A percentile compares a stretch with the other conserved stretches of the same genome.
Conservation (phyloP, 2,888 invertebrate species). For the Xanthorhoe designata region DNA sequence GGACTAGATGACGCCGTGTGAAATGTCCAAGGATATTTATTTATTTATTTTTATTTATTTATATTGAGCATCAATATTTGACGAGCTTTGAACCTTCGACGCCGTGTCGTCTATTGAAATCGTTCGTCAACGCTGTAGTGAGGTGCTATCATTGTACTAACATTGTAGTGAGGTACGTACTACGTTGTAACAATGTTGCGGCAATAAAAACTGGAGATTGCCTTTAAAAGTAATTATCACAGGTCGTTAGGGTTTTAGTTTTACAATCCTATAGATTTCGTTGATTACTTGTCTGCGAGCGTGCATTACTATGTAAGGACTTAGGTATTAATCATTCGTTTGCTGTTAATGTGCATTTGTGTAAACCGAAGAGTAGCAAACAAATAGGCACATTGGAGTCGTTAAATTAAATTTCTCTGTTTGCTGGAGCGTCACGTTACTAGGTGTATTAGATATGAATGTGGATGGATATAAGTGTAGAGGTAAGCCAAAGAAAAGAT, state of each 20-base stretch:
- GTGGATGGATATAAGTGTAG: too few species aligned
- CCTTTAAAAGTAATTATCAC: background rate
- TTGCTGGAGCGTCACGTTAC: too few species aligned
- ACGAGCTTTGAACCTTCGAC: constrained; percentile 21
- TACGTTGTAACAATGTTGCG: constrained; percentile 18
- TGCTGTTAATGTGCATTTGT: too few species aligned
- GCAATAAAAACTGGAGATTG: constrained; percentile 5
- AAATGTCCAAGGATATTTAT: too few species aligned
- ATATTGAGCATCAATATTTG: constrained; percentile 32
- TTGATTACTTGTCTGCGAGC: background rate
- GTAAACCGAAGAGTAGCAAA: too few species aligned
- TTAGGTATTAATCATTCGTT: background rate
- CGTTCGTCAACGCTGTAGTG: constrained; percentile 17
- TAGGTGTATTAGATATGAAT: too few species aligned
- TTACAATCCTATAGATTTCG: background rate
- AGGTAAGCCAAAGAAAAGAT: too few species aligned
- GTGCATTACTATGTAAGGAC: background rate
- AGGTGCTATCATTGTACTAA: too few species aligned
- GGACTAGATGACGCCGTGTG: too few species aligned
- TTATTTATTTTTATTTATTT: too few species aligned
- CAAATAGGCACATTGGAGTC: too few species aligned
- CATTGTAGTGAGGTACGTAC: constrained; percentile 14
- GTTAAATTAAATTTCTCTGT: too few species aligned
- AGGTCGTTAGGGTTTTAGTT: background rate
- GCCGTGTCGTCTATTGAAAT: constrained; percentile 12